Evolutionary conservation across 2,888 invertebrate genomes (phyloP).

Genomic region (Cecidostiba fungosa): DNA sequence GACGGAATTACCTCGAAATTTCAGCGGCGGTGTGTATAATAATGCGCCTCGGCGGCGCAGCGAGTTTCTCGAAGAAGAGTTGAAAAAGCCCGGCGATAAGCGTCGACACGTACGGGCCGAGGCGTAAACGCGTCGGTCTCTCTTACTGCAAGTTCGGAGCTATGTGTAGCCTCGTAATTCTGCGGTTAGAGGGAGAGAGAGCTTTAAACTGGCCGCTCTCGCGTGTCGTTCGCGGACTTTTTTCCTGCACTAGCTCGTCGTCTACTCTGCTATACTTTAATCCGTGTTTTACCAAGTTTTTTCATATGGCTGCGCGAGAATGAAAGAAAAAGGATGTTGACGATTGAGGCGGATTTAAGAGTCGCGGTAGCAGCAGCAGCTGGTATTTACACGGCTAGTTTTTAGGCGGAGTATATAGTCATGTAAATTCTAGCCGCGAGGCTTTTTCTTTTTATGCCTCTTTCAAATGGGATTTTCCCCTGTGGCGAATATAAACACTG

Average conservation of each 20-base stretch:
- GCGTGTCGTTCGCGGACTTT: neutral
- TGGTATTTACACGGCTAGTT: slow-evolving; percentile 37
- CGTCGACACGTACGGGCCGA: slow-evolving; percentile 48
- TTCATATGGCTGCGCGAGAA: slow-evolving; percentile 45
- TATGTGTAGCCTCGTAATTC: slow-evolving; percentile 43
- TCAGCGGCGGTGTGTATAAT: slow-evolving; percentile 22
- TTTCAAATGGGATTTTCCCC: neutral
- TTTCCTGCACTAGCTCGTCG: neutral
- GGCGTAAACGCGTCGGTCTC: slow-evolving; percentile 34
- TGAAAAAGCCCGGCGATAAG: slow-evolving; percentile 47
- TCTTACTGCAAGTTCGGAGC: slow-evolving; percentile 43
- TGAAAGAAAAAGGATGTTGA: slow-evolving; percentile 37
- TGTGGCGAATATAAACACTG: neutral
- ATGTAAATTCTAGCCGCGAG: slow-evolving; percentile 21
- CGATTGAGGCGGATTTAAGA: slow-evolving; percentile 59
- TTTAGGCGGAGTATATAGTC: neutral
- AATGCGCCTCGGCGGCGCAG: neutral
- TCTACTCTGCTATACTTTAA: slow-evolving; percentile 41
- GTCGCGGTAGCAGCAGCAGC: slow-evolving; percentile 11
- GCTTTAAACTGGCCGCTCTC: slow-evolving; percentile 33
- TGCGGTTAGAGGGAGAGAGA: slow-evolving; percentile 13
- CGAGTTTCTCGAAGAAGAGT: neutral
- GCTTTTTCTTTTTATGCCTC: neutral
- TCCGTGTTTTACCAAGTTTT: slow-evolving; percentile 61
- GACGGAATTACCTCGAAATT: slow-evolving; percentile 70